Conservation (phyloP, 1,140 invertebrate genomes). For the Pinna nobilis region DNA sequence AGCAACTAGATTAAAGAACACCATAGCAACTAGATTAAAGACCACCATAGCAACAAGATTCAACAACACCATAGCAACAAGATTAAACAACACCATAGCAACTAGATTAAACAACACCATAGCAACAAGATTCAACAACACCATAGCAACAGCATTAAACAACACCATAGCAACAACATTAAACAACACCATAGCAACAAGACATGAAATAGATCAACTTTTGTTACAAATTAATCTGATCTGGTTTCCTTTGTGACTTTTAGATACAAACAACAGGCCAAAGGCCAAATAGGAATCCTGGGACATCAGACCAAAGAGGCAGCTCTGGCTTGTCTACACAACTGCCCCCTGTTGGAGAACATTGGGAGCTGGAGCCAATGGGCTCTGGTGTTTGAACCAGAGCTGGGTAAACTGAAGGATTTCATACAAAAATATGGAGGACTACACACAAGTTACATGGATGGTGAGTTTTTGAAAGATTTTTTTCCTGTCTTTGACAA, state of each 20-base stretch:
- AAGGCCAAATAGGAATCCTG: conserved; percentile 57
- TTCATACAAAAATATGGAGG: conserved; percentile 72
- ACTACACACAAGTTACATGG: conserved; percentile 35
- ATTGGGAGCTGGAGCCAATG: conserved; percentile 68
- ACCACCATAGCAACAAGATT: not conserved
- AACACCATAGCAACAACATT: not conserved
- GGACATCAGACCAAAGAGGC: conserved; percentile 65
- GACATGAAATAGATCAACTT: not conserved
- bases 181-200: not conserved
- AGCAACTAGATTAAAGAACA: too few relatives aligned
- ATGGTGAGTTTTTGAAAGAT: conserved; percentile 55
- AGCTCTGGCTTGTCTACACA: conserved; percentile 66
- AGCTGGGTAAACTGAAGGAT: conserved; percentile 66
- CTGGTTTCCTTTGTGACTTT: not conserved
- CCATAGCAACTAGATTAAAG: not conserved
- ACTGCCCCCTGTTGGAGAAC: conserved; percentile 70
- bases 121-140: not conserved
- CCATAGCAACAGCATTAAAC: not conserved
- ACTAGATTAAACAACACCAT: not conserved
- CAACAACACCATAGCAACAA: too few relatives aligned
- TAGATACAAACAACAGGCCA: not conserved
- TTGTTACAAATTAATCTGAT: not conserved
- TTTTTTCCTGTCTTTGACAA: too few relatives aligned
- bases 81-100: not conserved
- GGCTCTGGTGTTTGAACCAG: conserved; percentile 70